Percentiles rank a stretch among this genome's conserved stretches.
Evolutionary conservation across 2,888 invertebrate genomes (phyloP).

Genomic region (Allolobophora icterica): DNA sequence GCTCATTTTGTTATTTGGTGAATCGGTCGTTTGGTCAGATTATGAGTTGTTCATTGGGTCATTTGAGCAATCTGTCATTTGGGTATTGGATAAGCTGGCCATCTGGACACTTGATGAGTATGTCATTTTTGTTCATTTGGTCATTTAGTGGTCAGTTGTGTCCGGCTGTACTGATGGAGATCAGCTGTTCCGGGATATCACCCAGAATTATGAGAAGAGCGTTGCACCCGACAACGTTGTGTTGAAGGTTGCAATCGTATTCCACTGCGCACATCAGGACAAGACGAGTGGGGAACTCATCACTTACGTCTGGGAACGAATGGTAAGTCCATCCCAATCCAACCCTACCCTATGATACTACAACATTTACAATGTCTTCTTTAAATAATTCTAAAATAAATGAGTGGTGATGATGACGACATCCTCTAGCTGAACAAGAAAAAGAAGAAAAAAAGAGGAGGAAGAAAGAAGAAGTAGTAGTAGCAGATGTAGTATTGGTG

Average conservation of each 20-base stretch:
- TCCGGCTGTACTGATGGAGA: not conserved
- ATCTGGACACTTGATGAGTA: no score
- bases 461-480: no score
- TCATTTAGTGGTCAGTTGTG: not conserved
- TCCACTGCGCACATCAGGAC: conserved; percentile 23
- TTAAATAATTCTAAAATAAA: no score
- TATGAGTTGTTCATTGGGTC: not conserved
- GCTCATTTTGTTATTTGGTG: not conserved
- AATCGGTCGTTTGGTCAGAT: not conserved
- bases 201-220: not conserved
- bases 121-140: not conserved
- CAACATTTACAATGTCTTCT: no score
- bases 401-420: no score
- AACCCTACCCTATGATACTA: no score
- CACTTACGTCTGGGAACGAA: conserved; percentile 30
- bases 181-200: not conserved
- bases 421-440: no score
- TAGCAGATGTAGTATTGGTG: no score
- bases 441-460: no score
- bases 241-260: not conserved
- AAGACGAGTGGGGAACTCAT: not conserved
- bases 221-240: conserved; percentile 27
- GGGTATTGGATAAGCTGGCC: not conserved
- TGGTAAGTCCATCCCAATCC: not conserved
- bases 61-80: not conserved